Evolutionary conservation across 2,797 vertebrate species (phyloP).

Genomic region (Phoebastria nigripes): DNA sequence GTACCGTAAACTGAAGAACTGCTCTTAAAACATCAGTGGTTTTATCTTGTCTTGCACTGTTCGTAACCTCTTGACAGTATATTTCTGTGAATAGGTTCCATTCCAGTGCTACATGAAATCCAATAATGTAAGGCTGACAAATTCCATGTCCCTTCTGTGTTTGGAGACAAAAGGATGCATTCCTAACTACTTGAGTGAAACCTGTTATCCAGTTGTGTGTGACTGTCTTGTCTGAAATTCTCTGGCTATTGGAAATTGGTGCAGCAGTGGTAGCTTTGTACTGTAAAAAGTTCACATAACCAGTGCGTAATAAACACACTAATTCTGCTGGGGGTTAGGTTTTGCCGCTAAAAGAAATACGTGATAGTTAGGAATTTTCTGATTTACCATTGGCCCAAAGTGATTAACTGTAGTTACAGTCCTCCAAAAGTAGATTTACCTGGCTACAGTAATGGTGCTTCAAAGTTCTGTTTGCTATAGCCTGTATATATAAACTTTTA

Average conservation of each 20-base stretch:
- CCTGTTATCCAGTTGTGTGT: neutral
- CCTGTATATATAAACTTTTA: neutral
- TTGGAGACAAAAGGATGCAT: conserved; percentile 25
- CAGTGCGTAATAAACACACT: neutral
- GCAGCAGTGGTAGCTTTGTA: neutral
- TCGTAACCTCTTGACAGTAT: conserved; percentile 48
- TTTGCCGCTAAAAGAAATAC: neutral
- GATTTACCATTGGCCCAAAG: neutral
- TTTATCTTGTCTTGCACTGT: conserved; percentile 22
- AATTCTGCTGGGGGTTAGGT: neutral
- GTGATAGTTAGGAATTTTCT: neutral
- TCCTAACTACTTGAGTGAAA: neutral
- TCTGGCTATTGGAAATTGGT: neutral
- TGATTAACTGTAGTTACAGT: neutral
- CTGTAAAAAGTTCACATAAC: neutral
- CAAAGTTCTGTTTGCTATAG: neutral
- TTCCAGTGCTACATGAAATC: conserved; percentile 75
- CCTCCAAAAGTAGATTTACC: neutral
- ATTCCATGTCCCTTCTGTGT: conserved; percentile 10
- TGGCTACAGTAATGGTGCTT: neutral
- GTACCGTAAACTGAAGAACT: neutral
- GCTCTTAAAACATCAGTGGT: neutral
- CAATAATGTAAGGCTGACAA: conserved; percentile 1
- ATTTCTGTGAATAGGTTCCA: conserved; percentile 43
- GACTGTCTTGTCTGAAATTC: neutral